These are phyloP conservation scores for Cheilosia vulpina DNA, from an alignment of 2,888 invertebrate species.

Conservation along the genomic window DNA sequence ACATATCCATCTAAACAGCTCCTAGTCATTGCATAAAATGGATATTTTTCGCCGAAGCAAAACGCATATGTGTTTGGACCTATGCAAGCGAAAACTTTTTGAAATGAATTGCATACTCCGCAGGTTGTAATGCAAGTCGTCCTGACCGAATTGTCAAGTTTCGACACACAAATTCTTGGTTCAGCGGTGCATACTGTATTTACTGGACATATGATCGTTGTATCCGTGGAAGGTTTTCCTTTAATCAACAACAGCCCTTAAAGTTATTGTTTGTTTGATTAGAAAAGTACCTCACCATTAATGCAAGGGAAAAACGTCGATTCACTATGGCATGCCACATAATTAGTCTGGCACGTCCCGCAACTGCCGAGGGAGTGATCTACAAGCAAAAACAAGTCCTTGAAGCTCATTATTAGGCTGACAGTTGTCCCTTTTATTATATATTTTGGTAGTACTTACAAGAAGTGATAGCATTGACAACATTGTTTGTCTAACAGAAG, in stretches of 20 bases:
- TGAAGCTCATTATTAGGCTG: neutral
- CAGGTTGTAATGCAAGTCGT: slow-evolving; percentile 60
- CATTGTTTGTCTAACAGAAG: slow-evolving; percentile 27
- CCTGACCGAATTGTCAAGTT: neutral
- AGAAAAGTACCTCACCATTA: slow-evolving; percentile 19
- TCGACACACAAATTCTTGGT: slow-evolving; percentile 15
- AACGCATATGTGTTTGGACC: slow-evolving; percentile 79
- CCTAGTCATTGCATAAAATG: slow-evolving; percentile 35
- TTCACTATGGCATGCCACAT: slow-evolving; percentile 33
- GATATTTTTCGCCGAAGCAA: slow-evolving; percentile 79
- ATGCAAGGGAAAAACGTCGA: slow-evolving; percentile 51
- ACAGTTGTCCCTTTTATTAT: neutral
- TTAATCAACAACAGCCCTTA: neutral
- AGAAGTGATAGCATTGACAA: neutral
- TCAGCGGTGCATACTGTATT: slow-evolving; percentile 49
- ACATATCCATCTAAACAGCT: slow-evolving; percentile 75
- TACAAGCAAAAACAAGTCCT: slow-evolving; percentile 30
- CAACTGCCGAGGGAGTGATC: slow-evolving; percentile 25
- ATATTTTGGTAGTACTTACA: slow-evolving; percentile 9
- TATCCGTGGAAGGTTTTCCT: slow-evolving; percentile 4
- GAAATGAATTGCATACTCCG: slow-evolving; percentile 75
- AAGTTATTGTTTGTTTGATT: neutral
- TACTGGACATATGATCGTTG: slow-evolving; percentile 22
- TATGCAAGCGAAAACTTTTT: slow-evolving; percentile 79
- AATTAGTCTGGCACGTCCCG: slow-evolving; percentile 33